Percentiles rank a stretch among this genome's conserved stretches.
Conservation (phyloP, 2,888 invertebrate species). For the Petrophora chlorosata region DNA sequence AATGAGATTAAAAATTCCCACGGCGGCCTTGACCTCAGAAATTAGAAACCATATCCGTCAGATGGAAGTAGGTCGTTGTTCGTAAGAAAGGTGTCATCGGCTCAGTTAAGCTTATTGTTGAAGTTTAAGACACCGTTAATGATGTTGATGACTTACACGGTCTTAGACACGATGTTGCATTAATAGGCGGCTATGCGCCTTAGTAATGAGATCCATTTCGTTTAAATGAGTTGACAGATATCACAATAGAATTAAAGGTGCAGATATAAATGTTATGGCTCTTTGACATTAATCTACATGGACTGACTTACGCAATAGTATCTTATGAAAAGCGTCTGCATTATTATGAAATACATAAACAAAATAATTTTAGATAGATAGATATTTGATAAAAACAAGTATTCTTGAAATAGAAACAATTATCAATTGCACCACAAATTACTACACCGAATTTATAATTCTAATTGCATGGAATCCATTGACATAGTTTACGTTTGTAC, state of each 20-base stretch:
- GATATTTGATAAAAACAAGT: too few species aligned
- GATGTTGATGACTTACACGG: constrained; percentile 13
- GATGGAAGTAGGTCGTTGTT: constrained; percentile 18
- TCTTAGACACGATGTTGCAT: constrained; percentile 16
- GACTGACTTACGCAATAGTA: too few species aligned
- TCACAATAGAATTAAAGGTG: constrained; percentile 3
- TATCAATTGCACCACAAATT: constrained; percentile 16
- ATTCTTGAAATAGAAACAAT: constrained; percentile 1
- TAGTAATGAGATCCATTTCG: constrained; percentile 11
- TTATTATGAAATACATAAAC: too few species aligned
- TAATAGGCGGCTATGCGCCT: constrained; percentile 20
- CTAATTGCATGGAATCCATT: constrained; percentile 19
- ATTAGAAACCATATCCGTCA: constrained; percentile 34
- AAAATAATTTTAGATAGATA: too few species aligned
- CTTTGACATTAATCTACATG: too few species aligned
- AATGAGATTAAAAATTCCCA: constrained; percentile 15
- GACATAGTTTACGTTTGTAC: constrained; percentile 22
- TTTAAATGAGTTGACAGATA: constrained; percentile 19
- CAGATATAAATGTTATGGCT: too few species aligned
- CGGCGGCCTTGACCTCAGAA: constrained; percentile 32
- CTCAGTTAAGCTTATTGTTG: constrained; percentile 13
- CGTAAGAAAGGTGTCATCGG: constrained; percentile 27
- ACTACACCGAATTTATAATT: constrained; percentile 18
- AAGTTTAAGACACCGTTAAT: constrained; percentile 26
- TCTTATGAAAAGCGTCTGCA: too few species aligned